Base-by-base conservation (phyloP, 2,797 vertebrate species). In the Thamnophis elegans region DNA sequence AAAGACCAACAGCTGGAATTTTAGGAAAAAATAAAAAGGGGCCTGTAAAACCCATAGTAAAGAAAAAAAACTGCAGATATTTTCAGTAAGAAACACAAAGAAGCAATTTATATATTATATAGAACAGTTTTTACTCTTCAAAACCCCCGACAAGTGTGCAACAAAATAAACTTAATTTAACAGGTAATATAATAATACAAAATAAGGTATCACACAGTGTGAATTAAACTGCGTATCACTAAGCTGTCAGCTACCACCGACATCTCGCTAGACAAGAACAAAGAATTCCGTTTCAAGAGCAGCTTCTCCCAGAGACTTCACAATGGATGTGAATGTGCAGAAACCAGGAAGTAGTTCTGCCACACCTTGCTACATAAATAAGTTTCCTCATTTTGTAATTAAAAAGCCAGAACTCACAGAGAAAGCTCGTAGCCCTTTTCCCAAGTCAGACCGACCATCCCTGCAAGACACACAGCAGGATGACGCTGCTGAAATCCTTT, bases 311-410 rank as follows among this genome's bases (percentile, higher is more conserved):
- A 20, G 32, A 88, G 7, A 25, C 7, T 78, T 58, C 26, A 25
- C 26, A 22, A 22, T 22, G 58, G 36, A 36, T 78, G 5, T 51
- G 36, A 78, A 25, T 5, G 56, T 2, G 3, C 8, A 51, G 14
- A n/a, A 32, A 16, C 8, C 9, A 18, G 14, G 65, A 93, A 58
- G 42, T 12, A 0, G 0, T 47, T 8, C 36, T 26, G 32, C n/a
- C 62, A 56, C 3, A 22, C 0, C 11, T 18, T 9, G 58, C 13
- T 22, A n/a, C 56, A 51, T 68, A 25, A 47, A 56, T 13, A 90
- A 13, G n/a, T 14, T 25, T 53, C 5, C 32, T 60, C 14, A 25
- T 60, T 16, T 88, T 53, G 36, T 87, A 47, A 14, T 86, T 28
- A 73, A 94, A 88, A 42, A 0, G 53, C 42, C 32, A 60, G 0